Conservation (phyloP, 2,113 vertebrate species). For the Sander vitreus region DNA sequence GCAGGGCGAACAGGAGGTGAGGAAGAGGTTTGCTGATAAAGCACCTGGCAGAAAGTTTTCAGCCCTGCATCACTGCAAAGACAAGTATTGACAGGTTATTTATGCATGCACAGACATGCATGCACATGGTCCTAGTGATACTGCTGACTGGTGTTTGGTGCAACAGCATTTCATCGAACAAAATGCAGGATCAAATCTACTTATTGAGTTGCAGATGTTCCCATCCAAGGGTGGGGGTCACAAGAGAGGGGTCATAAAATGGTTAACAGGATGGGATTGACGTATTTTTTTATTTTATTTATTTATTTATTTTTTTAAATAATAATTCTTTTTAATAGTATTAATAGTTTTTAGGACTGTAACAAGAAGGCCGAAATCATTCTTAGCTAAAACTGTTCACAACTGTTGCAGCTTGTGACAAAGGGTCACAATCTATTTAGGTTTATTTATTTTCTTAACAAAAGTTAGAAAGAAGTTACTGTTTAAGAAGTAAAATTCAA, state of each 20-base stretch:
- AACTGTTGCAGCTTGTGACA: background rate
- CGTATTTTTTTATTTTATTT: too few relatives aligned
- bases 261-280: too few relatives aligned
- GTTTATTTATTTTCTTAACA: too few relatives aligned
- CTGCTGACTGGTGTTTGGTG: background rate
- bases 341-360: background rate
- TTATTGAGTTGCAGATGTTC: background rate
- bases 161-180: background rate
- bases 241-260: background rate
- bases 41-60: conserved; percentile 33
- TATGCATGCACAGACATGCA: background rate
- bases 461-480: background rate
- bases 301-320: too few relatives aligned
- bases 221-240: background rate
- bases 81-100: background rate
- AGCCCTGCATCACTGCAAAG: conserved; percentile 30
- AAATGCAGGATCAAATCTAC: background rate
- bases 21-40: conserved; percentile 50
- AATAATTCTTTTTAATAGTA: background rate
- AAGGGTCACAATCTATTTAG: background rate
- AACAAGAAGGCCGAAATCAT: background rate
- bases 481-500: background rate
- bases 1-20: conserved; percentile 10
- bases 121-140: background rate
- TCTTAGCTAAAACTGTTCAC: background rate